Conservation (phyloP, 2,888 invertebrate genomes). For the Micropterix aruncella region DNA sequence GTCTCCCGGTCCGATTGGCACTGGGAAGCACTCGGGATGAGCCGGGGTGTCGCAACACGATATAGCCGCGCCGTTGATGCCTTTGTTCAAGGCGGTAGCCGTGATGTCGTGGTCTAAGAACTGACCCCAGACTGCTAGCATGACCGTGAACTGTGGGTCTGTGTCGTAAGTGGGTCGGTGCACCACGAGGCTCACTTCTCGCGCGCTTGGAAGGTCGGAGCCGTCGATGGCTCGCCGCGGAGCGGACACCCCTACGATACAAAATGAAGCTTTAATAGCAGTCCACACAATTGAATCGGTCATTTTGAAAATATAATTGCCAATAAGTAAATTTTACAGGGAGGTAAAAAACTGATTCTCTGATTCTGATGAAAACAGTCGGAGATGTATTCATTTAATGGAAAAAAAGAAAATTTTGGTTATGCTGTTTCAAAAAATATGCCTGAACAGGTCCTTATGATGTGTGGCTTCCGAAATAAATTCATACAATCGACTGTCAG, state of each 20-base stretch:
- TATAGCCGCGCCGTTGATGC: conserved; percentile 54
- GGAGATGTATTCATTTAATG: too few relatives aligned
- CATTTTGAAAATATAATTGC: conserved; percentile 12
- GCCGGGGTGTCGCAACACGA: conserved; percentile 46
- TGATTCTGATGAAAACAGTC: too few relatives aligned
- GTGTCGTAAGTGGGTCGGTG: conserved; percentile 60
- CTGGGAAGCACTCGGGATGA: conserved; percentile 75
- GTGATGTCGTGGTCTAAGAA: conserved; percentile 82
- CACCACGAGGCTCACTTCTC: conserved; percentile 58
- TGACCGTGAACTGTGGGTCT: conserved; percentile 64
- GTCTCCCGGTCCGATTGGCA: conserved; percentile 49
- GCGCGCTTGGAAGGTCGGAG: conserved; percentile 51
- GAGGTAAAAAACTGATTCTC: too few relatives aligned
- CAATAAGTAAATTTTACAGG: too few relatives aligned
- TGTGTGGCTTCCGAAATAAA: too few relatives aligned
- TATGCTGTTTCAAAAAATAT: too few relatives aligned
- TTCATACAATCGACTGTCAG: too few relatives aligned
- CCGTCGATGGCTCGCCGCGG: conserved; percentile 45
- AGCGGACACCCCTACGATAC: conserved; percentile 39
- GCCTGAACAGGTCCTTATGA: too few relatives aligned
- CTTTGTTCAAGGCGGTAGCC: conserved; percentile 64
- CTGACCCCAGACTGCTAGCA: conserved; percentile 82
- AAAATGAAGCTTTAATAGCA: neutral
- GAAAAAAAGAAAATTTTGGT: too few relatives aligned
- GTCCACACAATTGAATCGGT: too few relatives aligned